Evolutionary conservation across 2,888 invertebrate species (phyloP).

Genomic region (Andrena minutula): DNA sequence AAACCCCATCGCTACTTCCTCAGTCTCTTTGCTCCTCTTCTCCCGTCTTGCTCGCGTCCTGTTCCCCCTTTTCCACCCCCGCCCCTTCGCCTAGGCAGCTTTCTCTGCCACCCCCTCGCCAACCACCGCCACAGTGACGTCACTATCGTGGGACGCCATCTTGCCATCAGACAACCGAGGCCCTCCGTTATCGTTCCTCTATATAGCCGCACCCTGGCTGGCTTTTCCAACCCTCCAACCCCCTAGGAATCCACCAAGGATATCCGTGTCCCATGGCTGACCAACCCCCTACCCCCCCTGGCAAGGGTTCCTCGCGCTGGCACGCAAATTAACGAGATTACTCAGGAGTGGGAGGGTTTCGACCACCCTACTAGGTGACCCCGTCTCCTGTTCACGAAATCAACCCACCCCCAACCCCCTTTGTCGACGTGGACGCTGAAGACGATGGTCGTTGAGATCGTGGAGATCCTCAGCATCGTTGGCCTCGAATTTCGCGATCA

Average conservation of each 20-base stretch:
- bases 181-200: constrained; percentile 82
- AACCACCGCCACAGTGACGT: constrained; percentile 78
- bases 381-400: constrained; percentile 32
- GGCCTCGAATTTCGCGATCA: constrained; percentile 19
- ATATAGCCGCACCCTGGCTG: constrained; percentile 70
- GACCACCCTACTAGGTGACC: constrained; percentile 29
- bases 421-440: constrained; percentile 54
- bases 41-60: constrained; percentile 40
- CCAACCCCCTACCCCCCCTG: constrained; percentile 6
- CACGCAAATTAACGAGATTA: constrained; percentile 79
- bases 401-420: constrained; percentile 40
- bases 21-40: constrained; percentile 7
- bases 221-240: constrained; percentile 65
- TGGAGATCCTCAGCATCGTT: constrained; percentile 26
- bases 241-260: constrained; percentile 53
- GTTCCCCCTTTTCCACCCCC: constrained; percentile 54
- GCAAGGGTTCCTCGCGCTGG: constrained; percentile 45
- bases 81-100: constrained; percentile 33
- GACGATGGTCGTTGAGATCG: constrained; percentile 7
- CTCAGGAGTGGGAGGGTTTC: constrained; percentile 56
- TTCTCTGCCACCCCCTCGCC: constrained; percentile 48
- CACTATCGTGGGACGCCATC: constrained; percentile 85
- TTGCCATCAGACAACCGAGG: constrained; percentile 84
- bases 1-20: constrained; percentile 39
- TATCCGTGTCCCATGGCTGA: constrained; percentile 44